Percentiles rank a stretch among this genome's conserved stretches.
Conservation (phyloP, 2,113 vertebrate species). For the Elephantulus edwardii region DNA sequence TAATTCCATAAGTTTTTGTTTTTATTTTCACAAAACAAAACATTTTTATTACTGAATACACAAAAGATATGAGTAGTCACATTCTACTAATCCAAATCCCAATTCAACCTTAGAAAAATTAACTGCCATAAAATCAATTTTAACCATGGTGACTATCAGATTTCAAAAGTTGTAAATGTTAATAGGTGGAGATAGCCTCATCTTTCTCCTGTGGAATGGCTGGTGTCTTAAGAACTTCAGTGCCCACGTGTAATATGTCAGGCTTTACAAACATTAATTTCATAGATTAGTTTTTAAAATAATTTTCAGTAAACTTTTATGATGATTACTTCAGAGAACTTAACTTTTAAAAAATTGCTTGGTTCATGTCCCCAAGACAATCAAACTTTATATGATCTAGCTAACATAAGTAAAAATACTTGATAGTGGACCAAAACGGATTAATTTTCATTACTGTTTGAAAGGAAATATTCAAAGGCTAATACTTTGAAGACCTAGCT, state of each 20-base stretch:
- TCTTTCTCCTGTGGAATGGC: too few relatives aligned
- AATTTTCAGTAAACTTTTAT: background rate
- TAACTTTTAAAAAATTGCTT: background rate
- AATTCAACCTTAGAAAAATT: background rate
- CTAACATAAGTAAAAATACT: background rate
- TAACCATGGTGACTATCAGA: too few relatives aligned
- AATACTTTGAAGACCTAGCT: background rate
- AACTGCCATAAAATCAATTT: too few relatives aligned
- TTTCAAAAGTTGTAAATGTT: too few relatives aligned
- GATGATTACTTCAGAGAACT: background rate
- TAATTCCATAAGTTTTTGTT: background rate
- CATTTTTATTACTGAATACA: background rate
- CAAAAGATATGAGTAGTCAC: background rate
- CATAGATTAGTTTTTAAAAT: background rate
- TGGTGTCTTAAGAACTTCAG: too few relatives aligned
- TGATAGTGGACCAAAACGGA: background rate
- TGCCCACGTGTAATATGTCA: background rate
- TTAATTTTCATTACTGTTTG: background rate
- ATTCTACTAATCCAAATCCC: background rate
- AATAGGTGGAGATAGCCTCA: too few relatives aligned
- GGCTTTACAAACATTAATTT: background rate
- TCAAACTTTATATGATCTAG: background rate
- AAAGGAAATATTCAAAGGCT: background rate
- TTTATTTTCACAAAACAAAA: constrained; percentile 45
- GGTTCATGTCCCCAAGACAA: background rate